Conservation (phyloP, 2,797 vertebrate species). For the Apogon talboti region DNA sequence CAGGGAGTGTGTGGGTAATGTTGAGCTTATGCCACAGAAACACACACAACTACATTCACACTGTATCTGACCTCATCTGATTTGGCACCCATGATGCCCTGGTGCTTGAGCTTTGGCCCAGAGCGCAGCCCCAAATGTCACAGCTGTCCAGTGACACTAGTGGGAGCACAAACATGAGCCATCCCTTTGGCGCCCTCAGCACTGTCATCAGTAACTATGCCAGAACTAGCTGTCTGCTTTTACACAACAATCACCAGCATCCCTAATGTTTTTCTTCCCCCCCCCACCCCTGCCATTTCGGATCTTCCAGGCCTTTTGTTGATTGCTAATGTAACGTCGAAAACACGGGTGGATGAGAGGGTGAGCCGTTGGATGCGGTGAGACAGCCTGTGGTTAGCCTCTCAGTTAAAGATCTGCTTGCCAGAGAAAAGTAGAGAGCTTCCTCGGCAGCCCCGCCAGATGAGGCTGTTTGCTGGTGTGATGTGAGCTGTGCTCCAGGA, state of each 20-base stretch:
- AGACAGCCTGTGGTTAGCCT: constrained; percentile 47
- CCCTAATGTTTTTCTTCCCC: constrained; percentile 16
- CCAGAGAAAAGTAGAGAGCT: constrained; percentile 36
- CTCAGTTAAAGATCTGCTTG: constrained; percentile 40
- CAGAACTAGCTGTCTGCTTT: constrained; percentile 43
- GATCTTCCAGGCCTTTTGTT: constrained; percentile 27
- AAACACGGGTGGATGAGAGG: constrained; percentile 45
- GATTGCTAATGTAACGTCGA: constrained; percentile 30
- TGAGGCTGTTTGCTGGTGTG: constrained; percentile 53
- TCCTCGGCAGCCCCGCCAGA: constrained; percentile 43
- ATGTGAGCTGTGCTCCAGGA: constrained; percentile 51
- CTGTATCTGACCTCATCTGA: constrained; percentile 60
- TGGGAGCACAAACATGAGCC: constrained; percentile 49
- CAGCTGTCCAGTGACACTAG: constrained; percentile 68
- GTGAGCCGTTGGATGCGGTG: constrained; percentile 18
- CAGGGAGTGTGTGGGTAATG: constrained; percentile 51
- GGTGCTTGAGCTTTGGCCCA: constrained; percentile 62
- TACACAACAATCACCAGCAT: constrained; percentile 33
- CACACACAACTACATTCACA: constrained; percentile 16
- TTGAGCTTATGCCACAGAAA: constrained; percentile 53
- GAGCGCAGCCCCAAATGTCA: constrained; percentile 70
- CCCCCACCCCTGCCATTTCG: constrained; percentile 36
- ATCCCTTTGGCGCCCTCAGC: constrained; percentile 27
- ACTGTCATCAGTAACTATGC: constrained; percentile 41
- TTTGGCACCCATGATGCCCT: constrained; percentile 48